Evolutionary conservation across 2,113 vertebrate genomes (phyloP).

Genomic region (Rissa tridactyla): DNA sequence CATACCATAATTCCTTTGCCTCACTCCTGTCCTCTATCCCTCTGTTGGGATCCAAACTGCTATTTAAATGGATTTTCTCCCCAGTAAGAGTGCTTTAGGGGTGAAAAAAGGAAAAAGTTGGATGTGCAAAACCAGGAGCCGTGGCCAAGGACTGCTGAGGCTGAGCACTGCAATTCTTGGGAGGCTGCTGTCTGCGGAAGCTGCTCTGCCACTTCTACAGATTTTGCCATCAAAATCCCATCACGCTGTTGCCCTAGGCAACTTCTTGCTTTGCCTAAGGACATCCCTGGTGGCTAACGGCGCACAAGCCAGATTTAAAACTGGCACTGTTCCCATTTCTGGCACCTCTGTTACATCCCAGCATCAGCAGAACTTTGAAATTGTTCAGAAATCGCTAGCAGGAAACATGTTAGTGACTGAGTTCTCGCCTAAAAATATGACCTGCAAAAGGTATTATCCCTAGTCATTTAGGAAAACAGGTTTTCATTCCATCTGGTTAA

Average conservation of each 20-base stretch:
- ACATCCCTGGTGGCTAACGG: background rate
- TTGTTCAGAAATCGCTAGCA: background rate
- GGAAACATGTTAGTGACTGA: background rate
- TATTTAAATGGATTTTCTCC: background rate
- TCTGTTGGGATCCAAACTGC: background rate
- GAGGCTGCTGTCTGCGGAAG: background rate
- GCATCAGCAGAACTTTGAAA: background rate
- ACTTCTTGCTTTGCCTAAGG: slow-evolving; percentile 30
- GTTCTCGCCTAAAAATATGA: background rate
- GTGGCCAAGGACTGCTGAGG: background rate
- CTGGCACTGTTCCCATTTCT: background rate
- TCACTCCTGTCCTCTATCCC: background rate
- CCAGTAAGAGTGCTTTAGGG: background rate
- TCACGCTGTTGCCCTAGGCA: background rate
- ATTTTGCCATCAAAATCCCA: slow-evolving; percentile 22
- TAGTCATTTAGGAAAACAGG: background rate
- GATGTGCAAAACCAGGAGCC: background rate
- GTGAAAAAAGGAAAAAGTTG: background rate
- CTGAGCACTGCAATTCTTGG: background rate
- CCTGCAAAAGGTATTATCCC: background rate
- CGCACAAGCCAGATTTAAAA: background rate
- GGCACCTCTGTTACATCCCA: background rate
- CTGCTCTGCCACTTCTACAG: background rate
- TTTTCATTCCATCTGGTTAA: background rate
- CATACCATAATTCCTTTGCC: background rate